Percentiles rank a stretch among this genome's conserved stretches.
These are phyloP conservation scores for Thymelicus lineola DNA, from an alignment of 2,888 invertebrate species.

Conservation along the genomic window DNA sequence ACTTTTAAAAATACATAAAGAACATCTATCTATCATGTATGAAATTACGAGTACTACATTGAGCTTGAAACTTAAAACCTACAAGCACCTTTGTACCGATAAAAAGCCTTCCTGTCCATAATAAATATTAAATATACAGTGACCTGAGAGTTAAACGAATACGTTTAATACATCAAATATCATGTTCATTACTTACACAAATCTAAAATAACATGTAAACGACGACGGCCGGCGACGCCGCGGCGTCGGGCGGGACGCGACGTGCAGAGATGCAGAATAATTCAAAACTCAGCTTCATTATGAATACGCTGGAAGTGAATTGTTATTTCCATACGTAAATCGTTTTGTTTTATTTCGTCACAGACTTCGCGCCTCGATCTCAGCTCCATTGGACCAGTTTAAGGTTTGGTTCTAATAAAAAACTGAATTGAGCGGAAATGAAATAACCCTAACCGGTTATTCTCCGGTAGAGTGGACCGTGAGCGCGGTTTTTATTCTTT, in stretches of 20 bases:
- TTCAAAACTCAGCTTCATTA: conserved; percentile 19
- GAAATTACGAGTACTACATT: too few relatives aligned
- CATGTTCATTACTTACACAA: conserved; percentile 14
- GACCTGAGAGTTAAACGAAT: background rate
- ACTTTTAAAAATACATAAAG: too few relatives aligned
- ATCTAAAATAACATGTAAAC: conserved; percentile 7
- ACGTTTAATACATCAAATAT: background rate
- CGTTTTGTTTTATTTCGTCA: conserved; percentile 48
- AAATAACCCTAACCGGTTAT: conserved; percentile 81
- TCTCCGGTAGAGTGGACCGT: conserved; percentile 64
- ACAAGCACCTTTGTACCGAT: too few relatives aligned
- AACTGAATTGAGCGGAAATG: conserved; percentile 83
- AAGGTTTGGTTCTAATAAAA: conserved; percentile 76
- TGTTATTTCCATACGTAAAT: conserved; percentile 34
- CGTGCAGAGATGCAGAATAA: conserved; percentile 22
- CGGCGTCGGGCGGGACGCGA: background rate
- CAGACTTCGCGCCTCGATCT: conserved; percentile 54
- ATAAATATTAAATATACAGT: too few relatives aligned
- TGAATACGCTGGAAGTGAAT: conserved; percentile 24
- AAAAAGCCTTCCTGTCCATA: too few relatives aligned
- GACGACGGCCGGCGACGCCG: background rate
- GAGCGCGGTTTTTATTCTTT: conserved; percentile 55
- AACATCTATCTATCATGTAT: too few relatives aligned
- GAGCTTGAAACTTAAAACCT: too few relatives aligned
- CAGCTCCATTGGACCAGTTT: conserved; percentile 73